Conservation (phyloP, 2,113 vertebrate genomes). For the Lanius ludovicianus region DNA sequence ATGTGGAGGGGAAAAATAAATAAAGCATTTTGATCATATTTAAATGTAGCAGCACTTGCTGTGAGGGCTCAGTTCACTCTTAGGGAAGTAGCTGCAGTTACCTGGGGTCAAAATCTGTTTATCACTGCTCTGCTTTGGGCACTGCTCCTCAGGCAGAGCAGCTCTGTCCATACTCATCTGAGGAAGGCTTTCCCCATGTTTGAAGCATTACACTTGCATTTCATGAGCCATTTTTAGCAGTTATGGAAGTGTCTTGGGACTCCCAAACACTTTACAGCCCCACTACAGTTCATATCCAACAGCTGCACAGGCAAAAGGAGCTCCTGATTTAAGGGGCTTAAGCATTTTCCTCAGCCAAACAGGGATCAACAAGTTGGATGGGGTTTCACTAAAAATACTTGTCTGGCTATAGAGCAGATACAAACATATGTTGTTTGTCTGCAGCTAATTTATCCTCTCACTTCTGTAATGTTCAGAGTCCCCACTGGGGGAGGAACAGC, state of each 20-base stretch:
- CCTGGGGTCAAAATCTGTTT: neutral
- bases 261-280: neutral
- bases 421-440: constrained; percentile 60
- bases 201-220: neutral
- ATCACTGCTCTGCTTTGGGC: neutral
- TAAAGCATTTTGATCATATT: neutral
- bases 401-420: neutral
- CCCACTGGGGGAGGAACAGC: neutral
- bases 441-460: constrained; percentile 38
- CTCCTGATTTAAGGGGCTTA: neutral
- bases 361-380: constrained; percentile 10
- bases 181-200: neutral
- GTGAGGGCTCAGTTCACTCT: neutral
- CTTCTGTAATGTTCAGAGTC: neutral
- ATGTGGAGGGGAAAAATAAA: neutral
- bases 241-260: neutral
- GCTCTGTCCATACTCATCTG: neutral
- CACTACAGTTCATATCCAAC: neutral
- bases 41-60: neutral
- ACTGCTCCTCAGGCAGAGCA: neutral
- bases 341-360: constrained; percentile 25
- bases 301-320: constrained; percentile 11
- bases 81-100: neutral
- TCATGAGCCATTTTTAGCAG: neutral
- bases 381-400: constrained; percentile 20